Evolutionary conservation across 2,888 invertebrate genomes (phyloP).

Genomic region (Nematopogon swammerdamellus): DNA sequence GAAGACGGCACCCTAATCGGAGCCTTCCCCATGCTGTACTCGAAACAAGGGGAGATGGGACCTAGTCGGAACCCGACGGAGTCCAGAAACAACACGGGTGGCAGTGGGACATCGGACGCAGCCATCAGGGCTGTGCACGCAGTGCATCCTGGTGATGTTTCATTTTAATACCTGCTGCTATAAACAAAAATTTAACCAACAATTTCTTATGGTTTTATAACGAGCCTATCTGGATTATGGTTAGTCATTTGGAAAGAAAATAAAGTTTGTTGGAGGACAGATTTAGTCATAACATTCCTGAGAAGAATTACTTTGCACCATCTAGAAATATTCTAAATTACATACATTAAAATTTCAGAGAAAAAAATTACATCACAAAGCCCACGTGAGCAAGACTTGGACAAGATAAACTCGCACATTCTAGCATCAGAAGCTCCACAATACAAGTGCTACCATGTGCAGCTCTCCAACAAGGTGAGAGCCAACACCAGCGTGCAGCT

Average conservation of each 20-base stretch:
- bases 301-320: too few species aligned
- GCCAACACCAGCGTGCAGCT: conserved; percentile 82
- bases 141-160: conserved; percentile 40
- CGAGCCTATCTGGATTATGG: too few species aligned
- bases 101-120: conserved; percentile 45
- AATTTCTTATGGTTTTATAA: too few species aligned
- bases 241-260: too few species aligned
- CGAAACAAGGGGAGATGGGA: conserved; percentile 30
- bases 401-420: conserved; percentile 69
- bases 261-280: too few species aligned
- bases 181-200: background rate
- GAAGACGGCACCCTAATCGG: conserved; percentile 32
- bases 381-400: conserved; percentile 44
- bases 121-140: conserved; percentile 39
- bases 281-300: too few species aligned
- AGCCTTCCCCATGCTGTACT: conserved; percentile 28
- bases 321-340: too few species aligned
- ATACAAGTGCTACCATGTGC: conserved; percentile 78
- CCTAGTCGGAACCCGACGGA: conserved; percentile 30
- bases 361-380: conserved; percentile 16
- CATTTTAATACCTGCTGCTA: background rate
- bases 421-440: conserved; percentile 83
- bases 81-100: conserved; percentile 14
- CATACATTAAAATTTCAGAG: conserved; percentile 15
- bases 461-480: conserved; percentile 74